Conservation (phyloP, 1,140 invertebrate species). For the Drosophila kikkawai region DNA sequence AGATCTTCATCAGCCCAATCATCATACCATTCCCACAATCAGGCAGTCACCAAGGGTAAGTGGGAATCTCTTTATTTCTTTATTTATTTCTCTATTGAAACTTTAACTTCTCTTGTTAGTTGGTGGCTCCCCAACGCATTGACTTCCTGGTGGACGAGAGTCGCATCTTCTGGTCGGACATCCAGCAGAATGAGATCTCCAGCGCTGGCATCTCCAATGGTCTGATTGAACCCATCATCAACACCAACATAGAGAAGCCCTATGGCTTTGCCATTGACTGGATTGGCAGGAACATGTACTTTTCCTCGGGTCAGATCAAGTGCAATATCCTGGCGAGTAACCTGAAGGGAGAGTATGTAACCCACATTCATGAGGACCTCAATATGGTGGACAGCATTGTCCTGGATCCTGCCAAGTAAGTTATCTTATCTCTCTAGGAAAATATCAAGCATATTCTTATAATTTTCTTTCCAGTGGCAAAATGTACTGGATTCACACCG, state of each 20-base stretch:
- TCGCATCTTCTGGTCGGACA: constrained; percentile 92
- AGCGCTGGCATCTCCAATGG: constrained; percentile 89
- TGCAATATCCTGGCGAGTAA: constrained; percentile 89
- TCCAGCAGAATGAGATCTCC: constrained; percentile 90
- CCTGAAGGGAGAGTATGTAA: constrained; percentile 90
- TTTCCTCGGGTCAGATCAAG: constrained; percentile 85
- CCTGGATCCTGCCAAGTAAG: constrained; percentile 88
- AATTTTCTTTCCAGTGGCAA: constrained; percentile 86
- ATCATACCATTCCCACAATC: constrained; percentile 92
- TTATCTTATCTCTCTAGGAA: not conserved
- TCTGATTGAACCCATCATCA: constrained; percentile 89
- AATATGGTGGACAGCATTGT: constrained; percentile 87
- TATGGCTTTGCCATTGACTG: constrained; percentile 89
- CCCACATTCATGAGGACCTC: constrained; percentile 79
- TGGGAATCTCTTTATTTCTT: not conserved
- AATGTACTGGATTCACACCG: constrained; percentile 87
- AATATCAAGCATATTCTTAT: not conserved
- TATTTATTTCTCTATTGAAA: not conserved
- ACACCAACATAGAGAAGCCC: constrained; percentile 87
- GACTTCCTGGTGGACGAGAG: constrained; percentile 89
- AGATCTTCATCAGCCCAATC: constrained; percentile 90
- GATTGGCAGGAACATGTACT: constrained; percentile 91
- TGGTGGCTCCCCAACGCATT: constrained; percentile 88
- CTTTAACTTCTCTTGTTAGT: constrained; percentile 66
- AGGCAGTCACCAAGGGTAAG: constrained; percentile 86